These are phyloP conservation scores for Dicranocentrus wangi DNA, from an alignment of 2,888 invertebrate species.

Conservation along the genomic window DNA sequence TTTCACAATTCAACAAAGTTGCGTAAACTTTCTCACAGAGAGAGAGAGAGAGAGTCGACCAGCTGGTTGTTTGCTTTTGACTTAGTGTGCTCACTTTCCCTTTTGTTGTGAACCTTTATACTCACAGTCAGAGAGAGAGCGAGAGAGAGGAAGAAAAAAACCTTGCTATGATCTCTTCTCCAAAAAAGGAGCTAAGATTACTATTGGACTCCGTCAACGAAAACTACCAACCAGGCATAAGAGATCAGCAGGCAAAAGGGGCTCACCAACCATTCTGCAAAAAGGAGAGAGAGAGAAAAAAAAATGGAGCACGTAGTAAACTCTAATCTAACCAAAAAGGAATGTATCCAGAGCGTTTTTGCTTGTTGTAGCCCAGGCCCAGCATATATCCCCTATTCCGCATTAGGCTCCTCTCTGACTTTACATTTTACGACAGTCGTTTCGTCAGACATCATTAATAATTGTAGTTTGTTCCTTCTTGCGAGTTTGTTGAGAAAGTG, in stretches of 20 bases:
- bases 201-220: not conserved
- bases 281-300: not conserved
- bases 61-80: slow-evolving; percentile 12
- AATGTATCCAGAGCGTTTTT: too few species aligned
- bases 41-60: slow-evolving; percentile 10
- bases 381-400: too few species aligned
- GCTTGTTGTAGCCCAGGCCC: too few species aligned
- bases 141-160: too few species aligned
- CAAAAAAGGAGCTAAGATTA: not conserved
- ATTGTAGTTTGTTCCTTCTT: slow-evolving; percentile 35
- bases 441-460: slow-evolving; percentile 62
- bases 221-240: too few species aligned
- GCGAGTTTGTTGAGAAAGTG: not conserved
- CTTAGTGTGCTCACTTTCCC: slow-evolving; percentile 6
- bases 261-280: not conserved
- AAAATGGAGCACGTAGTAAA: not conserved
- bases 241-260: slow-evolving; percentile 14
- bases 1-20: slow-evolving; percentile 57
- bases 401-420: too few species aligned
- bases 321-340: too few species aligned
- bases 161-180: too few species aligned
- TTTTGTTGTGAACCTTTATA: not conserved
- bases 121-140: too few species aligned
- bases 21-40: slow-evolving; percentile 37
- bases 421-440: slow-evolving; percentile 62